Evolutionary conservation across 2,888 invertebrate species (phyloP).

Genomic region (Acleris holmiana): DNA sequence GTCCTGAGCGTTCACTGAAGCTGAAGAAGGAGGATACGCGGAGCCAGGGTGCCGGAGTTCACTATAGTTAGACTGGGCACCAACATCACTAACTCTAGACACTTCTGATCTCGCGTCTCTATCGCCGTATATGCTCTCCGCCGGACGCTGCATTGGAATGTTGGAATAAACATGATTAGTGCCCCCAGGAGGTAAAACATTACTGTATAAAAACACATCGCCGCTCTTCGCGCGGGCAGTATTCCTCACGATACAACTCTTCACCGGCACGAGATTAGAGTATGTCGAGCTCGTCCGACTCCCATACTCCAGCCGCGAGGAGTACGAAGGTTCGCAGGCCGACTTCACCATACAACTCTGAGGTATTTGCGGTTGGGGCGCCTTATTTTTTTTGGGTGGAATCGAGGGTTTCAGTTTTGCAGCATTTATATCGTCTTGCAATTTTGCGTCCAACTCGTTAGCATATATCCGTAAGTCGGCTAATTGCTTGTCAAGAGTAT

Average conservation of each 20-base stretch:
- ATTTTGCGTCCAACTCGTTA: constrained; percentile 77
- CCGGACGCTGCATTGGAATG: constrained; percentile 75
- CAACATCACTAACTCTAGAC: constrained; percentile 78
- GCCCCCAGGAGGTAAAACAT: constrained; percentile 77
- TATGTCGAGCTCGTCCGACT: constrained; percentile 78
- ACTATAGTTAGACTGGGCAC: constrained; percentile 86
- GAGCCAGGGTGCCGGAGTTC: constrained; percentile 85
- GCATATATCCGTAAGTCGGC: constrained; percentile 79
- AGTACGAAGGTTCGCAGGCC: constrained; percentile 90
- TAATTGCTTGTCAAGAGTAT: constrained; percentile 76
- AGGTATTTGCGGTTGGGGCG: constrained; percentile 86
- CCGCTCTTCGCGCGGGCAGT: constrained; percentile 69
- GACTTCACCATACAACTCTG: constrained; percentile 90
- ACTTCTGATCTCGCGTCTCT: constrained; percentile 71
- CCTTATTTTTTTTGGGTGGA: constrained; percentile 78
- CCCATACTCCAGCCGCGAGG: constrained; percentile 86
- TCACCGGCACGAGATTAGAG: constrained; percentile 80
- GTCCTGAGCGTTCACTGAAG: constrained; percentile 79
- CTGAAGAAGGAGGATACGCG: constrained; percentile 81
- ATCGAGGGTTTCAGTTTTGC: constrained; percentile 77
- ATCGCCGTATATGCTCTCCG: constrained; percentile 80
- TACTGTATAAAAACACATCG: constrained; percentile 77
- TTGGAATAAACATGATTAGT: constrained; percentile 81
- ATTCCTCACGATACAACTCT: constrained; percentile 79
- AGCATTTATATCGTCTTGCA: constrained; percentile 79